These are phyloP conservation scores for Caiman crocodilus DNA, from an alignment of 2,797 vertebrate species.

Conservation along the genomic window DNA sequence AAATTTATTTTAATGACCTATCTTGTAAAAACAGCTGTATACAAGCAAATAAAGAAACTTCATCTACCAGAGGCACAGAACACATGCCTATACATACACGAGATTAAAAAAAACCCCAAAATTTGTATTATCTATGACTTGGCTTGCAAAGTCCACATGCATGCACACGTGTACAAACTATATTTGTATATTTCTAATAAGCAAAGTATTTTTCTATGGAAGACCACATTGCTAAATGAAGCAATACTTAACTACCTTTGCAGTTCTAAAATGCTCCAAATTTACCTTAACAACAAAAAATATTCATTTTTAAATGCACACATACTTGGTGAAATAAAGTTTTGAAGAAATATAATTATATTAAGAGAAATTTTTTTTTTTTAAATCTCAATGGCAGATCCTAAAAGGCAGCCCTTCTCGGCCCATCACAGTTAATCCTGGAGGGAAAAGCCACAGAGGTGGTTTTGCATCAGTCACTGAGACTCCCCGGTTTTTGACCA, in stretches of 20 bases:
- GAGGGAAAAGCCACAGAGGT: too few relatives aligned
- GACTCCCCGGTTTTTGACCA: too few relatives aligned
- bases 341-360: neutral
- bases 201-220: slow-evolving; percentile 18
- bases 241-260: slow-evolving; percentile 52
- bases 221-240: slow-evolving; percentile 73
- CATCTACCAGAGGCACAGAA: slow-evolving; percentile 24
- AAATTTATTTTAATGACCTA: neutral
- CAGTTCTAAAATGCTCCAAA: slow-evolving; percentile 25
- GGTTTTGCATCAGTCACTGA: too few relatives aligned
- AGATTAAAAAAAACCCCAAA: slow-evolving; percentile 67
- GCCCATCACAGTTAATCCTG: too few relatives aligned
- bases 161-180: too few relatives aligned
- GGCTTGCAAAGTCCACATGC: slow-evolving; percentile 40
- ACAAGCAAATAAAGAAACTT: slow-evolving; percentile 44
- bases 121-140: slow-evolving; percentile 50
- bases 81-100: slow-evolving; percentile 44
- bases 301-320: slow-evolving; percentile 27
- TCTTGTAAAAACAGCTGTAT: neutral
- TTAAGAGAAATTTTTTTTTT: neutral
- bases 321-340: slow-evolving; percentile 1
- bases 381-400: too few relatives aligned
- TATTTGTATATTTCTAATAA: slow-evolving; percentile 67
- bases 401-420: too few relatives aligned
- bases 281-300: slow-evolving; percentile 6